Evolutionary conservation across 2,797 vertebrate genomes (phyloP), one percentile per base, ranked within the genome.

Genomic region (Chelon auratus): DNA sequence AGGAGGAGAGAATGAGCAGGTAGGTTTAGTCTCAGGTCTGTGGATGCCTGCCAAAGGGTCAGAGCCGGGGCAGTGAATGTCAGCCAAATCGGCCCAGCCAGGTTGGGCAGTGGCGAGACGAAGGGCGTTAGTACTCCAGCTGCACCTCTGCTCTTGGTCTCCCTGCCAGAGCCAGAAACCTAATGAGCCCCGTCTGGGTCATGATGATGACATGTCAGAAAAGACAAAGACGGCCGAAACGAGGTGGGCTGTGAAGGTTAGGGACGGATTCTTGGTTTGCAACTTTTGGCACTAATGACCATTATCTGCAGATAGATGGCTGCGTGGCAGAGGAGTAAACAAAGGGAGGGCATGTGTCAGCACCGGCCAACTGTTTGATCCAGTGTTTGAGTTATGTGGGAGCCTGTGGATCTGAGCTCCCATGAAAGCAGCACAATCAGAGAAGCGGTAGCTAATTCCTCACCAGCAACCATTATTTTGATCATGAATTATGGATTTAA

Each of bases 131-230:
- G 70, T 54, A 61, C 77, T 58, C 50, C 5, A 56, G 33, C 42
- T 72, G 36, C 20, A 48, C 52, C 57, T 77, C 68, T 45, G 56
- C 76, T 78, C 57, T 63, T 51, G 2, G 50, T 40, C 17, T 52
- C 43, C 3, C 47, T 72, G 74, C 67, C 74, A 56, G 18, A 54
- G 54, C 74, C 75, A 81, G 72, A 73, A 80, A 81, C 66, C 79
- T 91, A 93, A 92, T 88, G 87, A 90, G 82, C 72, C 72, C 68
- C 59, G 89, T 82, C 84, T 87, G 86, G 82, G 82, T 86, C 84
- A 84, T 9, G 37, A 74, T 24, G 86, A 73, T 66, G 80, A 85
- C 80, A 74, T 26, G 52, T 75, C 68, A 57, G 52, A 80, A 79
- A 88, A 85, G 74, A 89, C 74, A 83, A 75, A 79, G 56, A 78